Percentiles rank a stretch among this genome's conserved stretches.
These are phyloP conservation scores for Tinea pellionella DNA, from an alignment of 2,888 invertebrate species.

Conservation along the genomic window DNA sequence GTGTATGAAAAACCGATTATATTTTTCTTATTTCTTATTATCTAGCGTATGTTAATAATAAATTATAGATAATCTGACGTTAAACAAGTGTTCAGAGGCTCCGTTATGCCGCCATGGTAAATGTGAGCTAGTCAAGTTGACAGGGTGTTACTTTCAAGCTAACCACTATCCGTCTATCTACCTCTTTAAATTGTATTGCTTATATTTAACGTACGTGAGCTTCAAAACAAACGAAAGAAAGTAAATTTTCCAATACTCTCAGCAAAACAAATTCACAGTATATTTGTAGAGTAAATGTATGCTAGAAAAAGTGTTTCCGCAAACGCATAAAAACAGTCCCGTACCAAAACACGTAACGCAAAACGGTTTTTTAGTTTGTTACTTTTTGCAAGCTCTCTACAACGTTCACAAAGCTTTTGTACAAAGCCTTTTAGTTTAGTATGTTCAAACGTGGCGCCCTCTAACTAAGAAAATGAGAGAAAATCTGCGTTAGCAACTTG, in stretches of 20 bases:
- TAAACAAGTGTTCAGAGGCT: no score
- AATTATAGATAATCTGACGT: no score
- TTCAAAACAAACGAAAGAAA: not conserved
- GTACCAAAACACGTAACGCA: not conserved
- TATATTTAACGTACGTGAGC: no score
- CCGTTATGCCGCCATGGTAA: no score
- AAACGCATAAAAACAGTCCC: slow-evolving; percentile 7
- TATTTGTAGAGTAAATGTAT: not conserved
- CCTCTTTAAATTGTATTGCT: no score
- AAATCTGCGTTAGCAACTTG: slow-evolving; percentile 21
- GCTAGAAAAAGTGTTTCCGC: not conserved
- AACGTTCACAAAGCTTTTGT: not conserved
- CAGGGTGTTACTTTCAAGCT: no score
- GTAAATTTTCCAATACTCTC: not conserved
- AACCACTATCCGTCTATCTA: no score
- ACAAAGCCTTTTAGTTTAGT: not conserved
- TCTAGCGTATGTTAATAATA: no score
- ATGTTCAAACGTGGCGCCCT: slow-evolving; percentile 18
- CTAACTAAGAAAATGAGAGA: slow-evolving; percentile 18
- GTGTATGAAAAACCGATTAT: not conserved
- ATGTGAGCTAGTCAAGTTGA: no score
- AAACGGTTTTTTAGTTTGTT: slow-evolving; percentile 4
- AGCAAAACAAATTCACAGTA: not conserved
- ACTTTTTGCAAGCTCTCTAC: not conserved
- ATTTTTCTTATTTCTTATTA: no score